Conservation (phyloP, 2,888 invertebrate species). For the Rugalucina vietnamica region DNA sequence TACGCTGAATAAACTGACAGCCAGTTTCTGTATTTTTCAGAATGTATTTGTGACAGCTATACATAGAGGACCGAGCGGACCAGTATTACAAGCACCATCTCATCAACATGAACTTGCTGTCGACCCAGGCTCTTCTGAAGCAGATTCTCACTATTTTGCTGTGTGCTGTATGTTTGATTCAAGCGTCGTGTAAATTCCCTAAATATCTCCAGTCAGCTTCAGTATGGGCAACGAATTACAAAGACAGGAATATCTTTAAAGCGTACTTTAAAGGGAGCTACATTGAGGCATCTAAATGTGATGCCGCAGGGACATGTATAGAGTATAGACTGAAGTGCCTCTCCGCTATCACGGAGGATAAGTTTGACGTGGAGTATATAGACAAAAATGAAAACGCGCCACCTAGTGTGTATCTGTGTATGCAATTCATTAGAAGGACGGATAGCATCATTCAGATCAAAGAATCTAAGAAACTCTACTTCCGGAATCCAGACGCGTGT, state of each 20-base stretch:
- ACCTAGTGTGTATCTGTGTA: slow-evolving; percentile 68
- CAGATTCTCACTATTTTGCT: not conserved
- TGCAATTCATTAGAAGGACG: slow-evolving; percentile 75
- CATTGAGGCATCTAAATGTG: slow-evolving; percentile 41
- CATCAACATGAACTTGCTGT: not conserved
- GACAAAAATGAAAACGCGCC: slow-evolving; percentile 39
- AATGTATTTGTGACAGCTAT: too few relatives aligned
- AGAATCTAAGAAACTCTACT: slow-evolving; percentile 58
- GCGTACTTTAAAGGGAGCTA: slow-evolving; percentile 44
- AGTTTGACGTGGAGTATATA: slow-evolving; percentile 67
- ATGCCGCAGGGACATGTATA: slow-evolving; percentile 30
- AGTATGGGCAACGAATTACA: slow-evolving; percentile 43
- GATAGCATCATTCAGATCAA: slow-evolving; percentile 76
- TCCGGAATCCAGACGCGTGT: slow-evolving; percentile 63
- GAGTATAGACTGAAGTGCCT: slow-evolving; percentile 61
- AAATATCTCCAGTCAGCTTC: slow-evolving; percentile 37
- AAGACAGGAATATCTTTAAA: slow-evolving; percentile 38
- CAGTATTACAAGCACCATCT: not conserved
- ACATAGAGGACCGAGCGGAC: not conserved
- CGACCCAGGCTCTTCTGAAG: not conserved
- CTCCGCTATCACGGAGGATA: slow-evolving; percentile 63
- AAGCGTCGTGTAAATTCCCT: slow-evolving; percentile 44
- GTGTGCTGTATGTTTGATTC: slow-evolving; percentile 17
- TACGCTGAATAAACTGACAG: too few relatives aligned
- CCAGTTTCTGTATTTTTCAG: too few relatives aligned